Conservation (phyloP, 2,797 vertebrate genomes). For the Pogoniulus pusillus region DNA sequence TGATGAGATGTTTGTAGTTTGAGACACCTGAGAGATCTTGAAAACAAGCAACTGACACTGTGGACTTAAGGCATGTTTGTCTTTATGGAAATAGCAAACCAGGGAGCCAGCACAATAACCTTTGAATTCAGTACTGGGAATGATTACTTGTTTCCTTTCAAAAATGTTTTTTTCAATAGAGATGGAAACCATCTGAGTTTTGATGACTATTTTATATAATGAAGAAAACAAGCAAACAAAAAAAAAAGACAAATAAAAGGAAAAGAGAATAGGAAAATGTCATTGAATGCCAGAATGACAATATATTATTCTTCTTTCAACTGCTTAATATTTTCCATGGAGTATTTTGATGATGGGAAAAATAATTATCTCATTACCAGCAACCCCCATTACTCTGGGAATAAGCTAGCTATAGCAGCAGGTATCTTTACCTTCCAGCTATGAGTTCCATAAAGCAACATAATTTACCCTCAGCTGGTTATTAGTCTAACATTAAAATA, state of each 20-base stretch:
- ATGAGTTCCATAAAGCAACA: neutral
- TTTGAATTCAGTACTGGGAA: neutral
- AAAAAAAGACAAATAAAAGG: neutral
- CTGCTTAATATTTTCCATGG: neutral
- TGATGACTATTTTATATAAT: neutral
- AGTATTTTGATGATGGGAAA: neutral
- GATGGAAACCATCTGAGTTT: conserved; percentile 1
- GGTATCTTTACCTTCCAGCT: neutral
- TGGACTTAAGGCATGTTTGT: neutral
- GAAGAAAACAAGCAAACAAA: neutral
- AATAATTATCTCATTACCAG: neutral
- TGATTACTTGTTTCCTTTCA: neutral
- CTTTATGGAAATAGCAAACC: neutral
- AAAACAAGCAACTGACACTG: neutral
- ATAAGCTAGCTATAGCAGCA: neutral
- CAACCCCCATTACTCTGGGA: neutral
- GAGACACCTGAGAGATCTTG: neutral
- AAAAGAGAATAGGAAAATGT: neutral
- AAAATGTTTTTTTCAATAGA: neutral
- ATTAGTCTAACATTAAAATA: conserved; percentile 4
- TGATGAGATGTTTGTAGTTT: too few species aligned
- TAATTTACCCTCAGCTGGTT: neutral
- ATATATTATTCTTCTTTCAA: neutral
- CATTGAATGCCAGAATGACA: neutral
- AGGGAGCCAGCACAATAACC: neutral